Base-by-base conservation (phyloP, 2,888 invertebrate genomes). In the Tromatobia lineatoria region DNA sequence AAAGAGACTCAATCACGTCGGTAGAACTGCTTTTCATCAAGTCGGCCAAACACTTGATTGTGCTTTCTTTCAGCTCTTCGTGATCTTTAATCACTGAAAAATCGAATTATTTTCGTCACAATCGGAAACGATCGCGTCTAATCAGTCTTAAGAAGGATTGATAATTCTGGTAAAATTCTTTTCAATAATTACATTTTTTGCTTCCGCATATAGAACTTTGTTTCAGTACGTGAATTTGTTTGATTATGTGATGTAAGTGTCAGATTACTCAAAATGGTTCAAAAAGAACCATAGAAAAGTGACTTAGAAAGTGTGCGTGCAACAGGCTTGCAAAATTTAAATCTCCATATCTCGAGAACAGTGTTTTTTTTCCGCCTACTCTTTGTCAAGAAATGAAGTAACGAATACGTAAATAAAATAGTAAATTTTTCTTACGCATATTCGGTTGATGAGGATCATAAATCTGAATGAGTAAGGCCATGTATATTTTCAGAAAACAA, bases 31-130 rank as follows among this genome's bases (percentile, higher is more conserved):
- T 94, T 81, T 95, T 91, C 88, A 95, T 93, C 25, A 96, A 90
- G 0, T 93, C 90, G 2, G 93, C 95, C 20, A 96, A 93, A 87
- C 96, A 95, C 86, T 94, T 93, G 86, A 96, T 93, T 47, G 96
- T 94, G 87, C 94, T 94, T 85, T 95, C 93, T 91, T 96, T 96
- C 45, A 96, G 93, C 90, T 97, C 96, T 91, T 97, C 96, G 0
- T 95, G 94, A 6, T 94, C 94, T 15, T 94, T 91, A 59, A 95
- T 94, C 88, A 96, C 96, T 96, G 89, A n/a, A 86, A 85, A 64
- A 81, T 70, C 11, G 47, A 80, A 69, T 29, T 4, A 8, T 18
- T 66, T 45, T 13, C 2, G 23, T 57, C 3, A 8, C 3, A 66
- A 74, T 42, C 20, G 76, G n/a, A 69, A 38, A 52, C 59, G 10